Base-by-base conservation (phyloP, 2,888 invertebrate species). In the Flexamia atlantica region DNA sequence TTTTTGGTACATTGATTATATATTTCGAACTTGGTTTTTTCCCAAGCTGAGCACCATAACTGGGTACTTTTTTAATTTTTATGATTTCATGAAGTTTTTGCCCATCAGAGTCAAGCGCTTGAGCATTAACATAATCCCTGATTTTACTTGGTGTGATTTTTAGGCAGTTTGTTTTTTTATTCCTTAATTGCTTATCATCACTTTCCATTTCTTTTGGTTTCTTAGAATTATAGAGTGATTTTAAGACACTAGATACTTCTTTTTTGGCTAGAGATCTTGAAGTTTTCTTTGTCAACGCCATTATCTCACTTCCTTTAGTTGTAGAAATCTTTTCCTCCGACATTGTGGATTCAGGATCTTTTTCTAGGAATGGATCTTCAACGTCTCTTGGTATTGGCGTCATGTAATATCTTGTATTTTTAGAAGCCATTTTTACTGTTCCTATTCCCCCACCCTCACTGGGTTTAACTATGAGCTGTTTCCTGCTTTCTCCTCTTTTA, bases 121-220 rank as follows among this genome's bases (percentile, higher is more conserved):
- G 76, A 46, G 76, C 25, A 14, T 79, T 57, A n/a, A 79, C 79
- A 57, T n/a, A 79, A 10, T 79, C 57, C 57, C 79, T 53, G n/a
- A 79, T 57, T 14, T 79, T 79, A 57, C 57, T 79, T 30, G 50
- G 79, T 28, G 79, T 79, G 20, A 79, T 57, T 57, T 79, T 79
- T n/a, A 23, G 32, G 10, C 53, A 53, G 53, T 57, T 36, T 32
- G 1, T n/a, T 36, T 10, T 12, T 30, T 57, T 1, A 17, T 30
- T 28, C 25, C 32, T 57, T 3, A 36, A 7, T 79, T 57, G 53
- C n/a, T n/a, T 2, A 9, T 32, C 36, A 17, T 53, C 12, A 14
- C 25, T 50, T 4, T 28, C 42, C 30, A 28, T 32, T 53, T 57
- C 57, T 57, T 12, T 32, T 32, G 14, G 20, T 9, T 5, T 46